Conservation (phyloP, 1,140 invertebrate genomes). For the Diplogasteroides magnus region DNA sequence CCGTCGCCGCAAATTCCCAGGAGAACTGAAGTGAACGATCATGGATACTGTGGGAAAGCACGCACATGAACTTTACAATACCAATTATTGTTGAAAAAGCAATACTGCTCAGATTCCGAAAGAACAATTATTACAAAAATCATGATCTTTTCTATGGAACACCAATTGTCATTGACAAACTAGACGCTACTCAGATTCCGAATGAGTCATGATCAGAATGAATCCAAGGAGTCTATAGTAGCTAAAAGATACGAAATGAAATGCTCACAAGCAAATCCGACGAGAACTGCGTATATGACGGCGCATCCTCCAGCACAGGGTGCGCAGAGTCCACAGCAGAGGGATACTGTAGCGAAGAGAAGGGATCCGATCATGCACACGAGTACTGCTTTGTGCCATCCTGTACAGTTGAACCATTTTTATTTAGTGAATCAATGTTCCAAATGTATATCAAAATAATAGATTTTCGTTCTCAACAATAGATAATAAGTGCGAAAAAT, state of each 20-base stretch:
- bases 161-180: too few species aligned
- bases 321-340: constrained; percentile 47
- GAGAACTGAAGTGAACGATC: constrained; percentile 29
- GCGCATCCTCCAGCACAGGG: constrained; percentile 47
- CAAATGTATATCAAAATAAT: not conserved
- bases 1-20: constrained; percentile 37
- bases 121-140: constrained; percentile 19
- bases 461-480: too few species aligned
- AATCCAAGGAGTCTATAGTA: too few species aligned
- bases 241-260: not conserved
- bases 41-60: too few species aligned
- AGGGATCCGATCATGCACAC: constrained; percentile 45
- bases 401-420: constrained; percentile 37
- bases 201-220: too few species aligned
- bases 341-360: constrained; percentile 32
- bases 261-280: constrained; percentile 45
- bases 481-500: not conserved
- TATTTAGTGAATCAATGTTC: not conserved
- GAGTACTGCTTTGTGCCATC: constrained; percentile 51
- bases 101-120: constrained; percentile 30
- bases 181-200: too few species aligned
- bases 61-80: constrained; percentile 45
- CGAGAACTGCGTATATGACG: constrained; percentile 41
- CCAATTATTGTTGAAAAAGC: constrained; percentile 19
- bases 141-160: not conserved